phyloP scores from a whole-genome alignment of 2,113 vertebrate genomes.

The Cynocephalus volans region DNA sequence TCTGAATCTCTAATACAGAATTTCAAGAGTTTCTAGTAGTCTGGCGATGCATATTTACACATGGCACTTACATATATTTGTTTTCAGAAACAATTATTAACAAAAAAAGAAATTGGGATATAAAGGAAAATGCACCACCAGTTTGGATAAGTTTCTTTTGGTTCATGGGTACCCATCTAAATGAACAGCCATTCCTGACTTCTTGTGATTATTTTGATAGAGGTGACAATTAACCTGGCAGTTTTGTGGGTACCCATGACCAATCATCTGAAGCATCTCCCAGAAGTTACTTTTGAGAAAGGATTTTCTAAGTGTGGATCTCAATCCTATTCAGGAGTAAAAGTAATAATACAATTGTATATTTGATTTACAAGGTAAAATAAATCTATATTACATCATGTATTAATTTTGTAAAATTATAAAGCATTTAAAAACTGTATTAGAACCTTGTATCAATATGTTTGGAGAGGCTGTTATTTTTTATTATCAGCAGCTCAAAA shows the following conservation, averaged over 20 bases:
- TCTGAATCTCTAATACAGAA: not conserved
- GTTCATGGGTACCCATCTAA: not conserved
- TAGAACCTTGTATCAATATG: not conserved
- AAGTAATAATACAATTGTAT: not conserved
- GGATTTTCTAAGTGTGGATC: not conserved
- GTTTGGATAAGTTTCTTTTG: conserved; percentile 56
- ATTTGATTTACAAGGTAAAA: conserved; percentile 56
- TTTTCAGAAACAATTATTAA: conserved; percentile 60
- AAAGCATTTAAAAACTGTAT: conserved; percentile 22
- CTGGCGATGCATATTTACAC: not conserved
- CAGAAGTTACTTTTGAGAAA: not conserved
- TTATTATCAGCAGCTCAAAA: not conserved
- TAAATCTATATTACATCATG: not conserved
- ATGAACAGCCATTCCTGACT: not conserved
- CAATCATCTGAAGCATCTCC: not conserved
- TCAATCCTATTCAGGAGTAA: conserved; percentile 9
- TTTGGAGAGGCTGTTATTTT: not conserved
- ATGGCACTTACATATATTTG: not conserved
- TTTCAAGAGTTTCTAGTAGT: not conserved
- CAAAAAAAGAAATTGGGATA: not conserved
- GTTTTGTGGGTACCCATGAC: not conserved
- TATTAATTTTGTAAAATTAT: conserved; percentile 33
- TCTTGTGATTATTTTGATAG: conserved; percentile 31
- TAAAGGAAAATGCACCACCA: conserved; percentile 37
- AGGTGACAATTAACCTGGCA: not conserved